phyloP scores from a whole-genome alignment of 2,888 invertebrate genomes.

The Nephrocerus scutellatus region DNA sequence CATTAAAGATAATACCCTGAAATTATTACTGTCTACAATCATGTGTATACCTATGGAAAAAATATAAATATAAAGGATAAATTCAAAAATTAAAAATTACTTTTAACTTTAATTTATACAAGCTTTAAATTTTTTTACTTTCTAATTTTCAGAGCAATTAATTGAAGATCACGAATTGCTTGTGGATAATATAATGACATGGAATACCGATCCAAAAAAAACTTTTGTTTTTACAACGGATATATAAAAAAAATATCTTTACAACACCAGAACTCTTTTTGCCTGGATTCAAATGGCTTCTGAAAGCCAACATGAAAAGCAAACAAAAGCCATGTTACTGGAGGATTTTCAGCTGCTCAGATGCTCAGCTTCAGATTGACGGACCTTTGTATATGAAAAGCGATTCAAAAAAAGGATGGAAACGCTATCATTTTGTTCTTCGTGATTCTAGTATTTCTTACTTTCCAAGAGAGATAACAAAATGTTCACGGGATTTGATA shows the following conservation, averaged over 20 bases:
- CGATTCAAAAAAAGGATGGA: slow-evolving; percentile 98
- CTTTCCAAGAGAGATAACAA: slow-evolving; percentile 88
- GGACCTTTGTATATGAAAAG: slow-evolving; percentile 91
- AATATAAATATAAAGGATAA: no score
- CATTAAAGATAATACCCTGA: no score
- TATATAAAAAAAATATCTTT: slow-evolving; percentile 75
- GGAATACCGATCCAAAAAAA: slow-evolving; percentile 97
- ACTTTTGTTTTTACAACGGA: slow-evolving; percentile 80
- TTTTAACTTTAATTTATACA: no score
- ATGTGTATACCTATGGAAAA: no score
- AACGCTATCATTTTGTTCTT: slow-evolving; percentile 91
- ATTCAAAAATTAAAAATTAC: no score
- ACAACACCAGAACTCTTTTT: slow-evolving; percentile 79
- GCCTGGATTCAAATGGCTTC: slow-evolving; percentile 49
- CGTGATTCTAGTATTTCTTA: slow-evolving; percentile 91
- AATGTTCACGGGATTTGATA: slow-evolving; percentile 80
- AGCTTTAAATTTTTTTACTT: no score
- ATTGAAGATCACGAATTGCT: slow-evolving; percentile 97
- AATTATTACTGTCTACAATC: no score
- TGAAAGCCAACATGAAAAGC: slow-evolving; percentile 68
- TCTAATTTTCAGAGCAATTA: slow-evolving; percentile 83
- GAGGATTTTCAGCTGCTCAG: slow-evolving; percentile 79
- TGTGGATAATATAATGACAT: slow-evolving; percentile 92
- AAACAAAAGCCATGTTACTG: slow-evolving; percentile 61
- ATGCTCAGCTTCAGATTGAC: slow-evolving; percentile 72